Evolutionary conservation across 2,888 invertebrate genomes (phyloP), one percentile per base, ranked within the genome.

Genomic region (Muscina levida): DNA sequence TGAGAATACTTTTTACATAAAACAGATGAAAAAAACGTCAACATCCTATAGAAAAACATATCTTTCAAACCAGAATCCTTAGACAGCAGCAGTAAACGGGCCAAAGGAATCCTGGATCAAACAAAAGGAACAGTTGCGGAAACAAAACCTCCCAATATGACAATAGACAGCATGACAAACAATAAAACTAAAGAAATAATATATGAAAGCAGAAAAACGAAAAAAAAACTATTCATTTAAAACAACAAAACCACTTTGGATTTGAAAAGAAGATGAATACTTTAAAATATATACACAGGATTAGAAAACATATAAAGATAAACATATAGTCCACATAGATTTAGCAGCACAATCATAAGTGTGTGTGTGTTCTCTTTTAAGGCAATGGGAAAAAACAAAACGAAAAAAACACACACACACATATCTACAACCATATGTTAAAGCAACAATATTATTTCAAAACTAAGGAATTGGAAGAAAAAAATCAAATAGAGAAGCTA

Each of bases 1-100:
- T 15, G 13, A 66, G n/a, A n/a, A 66, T 24, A 15, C 24, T 24
- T 70, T 76, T 76, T 66, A 68, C 15, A 62, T 42, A 70, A 76
- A 31, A 56, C n/a, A n/a, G n/a, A n/a, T 48, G 59, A 59, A 42
- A 68, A 68, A n/a, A 65, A 42, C 13, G 57, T 53, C 39, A 53
- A 70, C 26, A 57, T 62, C 62, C 62, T 62, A 39, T 19, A 8
- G 24, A 24, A 53, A 53, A 53, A 53, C 4, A 51, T 46, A 46
- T 5, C 17, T 22, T 51, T 22, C 1, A 19, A 22, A 19, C 1
- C 8, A 19, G 51, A 53, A 51, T 51, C 39, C 39, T 66, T 44
- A 11, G 31, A 48, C 37, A 37, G 39, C 6, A 24, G 11, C 53
- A 53, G 11, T 2, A 10, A 8, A 53, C 5, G 42, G 11, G 15